Base-by-base conservation (phyloP, 2,797 vertebrate genomes). In the Peromyscus eremicus region DNA sequence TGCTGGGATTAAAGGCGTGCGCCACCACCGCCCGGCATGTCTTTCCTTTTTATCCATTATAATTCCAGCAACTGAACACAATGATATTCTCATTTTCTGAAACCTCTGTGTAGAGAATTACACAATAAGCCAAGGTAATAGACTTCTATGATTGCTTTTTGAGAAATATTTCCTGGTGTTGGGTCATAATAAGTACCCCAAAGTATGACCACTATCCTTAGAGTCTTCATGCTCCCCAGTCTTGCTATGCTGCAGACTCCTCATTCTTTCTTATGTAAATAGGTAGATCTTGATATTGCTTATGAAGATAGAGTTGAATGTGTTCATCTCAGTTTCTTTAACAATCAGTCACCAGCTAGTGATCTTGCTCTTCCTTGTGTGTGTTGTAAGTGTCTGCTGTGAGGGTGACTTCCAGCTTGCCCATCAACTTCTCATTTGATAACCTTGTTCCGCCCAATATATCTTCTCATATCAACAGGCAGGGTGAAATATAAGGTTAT, bases 121-220 rank as follows among this genome's bases (percentile, higher is more conserved):
- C 60, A 55, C 14, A 43, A 40, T 13, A 7, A 83, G 23, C 29
- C 10, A n/a, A 81, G 27, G 21, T 6, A 75, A 13, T 2, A 57
- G 34, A 13, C 0, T 14, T 5, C 1, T 11, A 9, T 6, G 40
- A 0, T 10, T 66, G 0, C 1, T 16, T 89, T 89, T 66, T 84
- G 52, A 85, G 62, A 37, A 5, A 6, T 1, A 17, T 64, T 49
- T 60, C 12, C 40, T 37, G 1, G 5, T 88, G n/a, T 66, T 62
- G 27, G 43, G 7, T 66, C 23, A 68, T 75, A 87, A 25, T 37
- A 43, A 82, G 68, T 10, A 55, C 17, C 16, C 19, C n/a, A 12
- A 43, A 29, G 23, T 92, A 70, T 40, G 40, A 46, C n/a, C 5
- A 49, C 21, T 37, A 8, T 29, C 19, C 21, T 43, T 37, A 70